phyloP scores from a whole-genome alignment of 1,140 invertebrate species.

The Asobara japonica region DNA sequence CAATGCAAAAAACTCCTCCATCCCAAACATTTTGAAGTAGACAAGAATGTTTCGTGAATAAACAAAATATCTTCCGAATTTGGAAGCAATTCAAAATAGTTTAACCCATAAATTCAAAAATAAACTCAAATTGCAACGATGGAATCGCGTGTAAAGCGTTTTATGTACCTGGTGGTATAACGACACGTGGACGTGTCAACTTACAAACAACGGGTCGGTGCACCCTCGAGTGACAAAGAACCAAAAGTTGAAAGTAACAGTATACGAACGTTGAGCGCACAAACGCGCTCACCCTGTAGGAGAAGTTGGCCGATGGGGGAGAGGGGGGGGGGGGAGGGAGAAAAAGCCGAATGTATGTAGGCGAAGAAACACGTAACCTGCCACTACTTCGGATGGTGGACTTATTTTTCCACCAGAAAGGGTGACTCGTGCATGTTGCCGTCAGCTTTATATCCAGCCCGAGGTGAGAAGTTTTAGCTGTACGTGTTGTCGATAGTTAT shows the following conservation, averaged over 20 bases:
- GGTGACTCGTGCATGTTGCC: background rate
- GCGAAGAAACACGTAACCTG: background rate
- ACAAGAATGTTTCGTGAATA: too few relatives aligned
- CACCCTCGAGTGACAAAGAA: slow-evolving; percentile 19
- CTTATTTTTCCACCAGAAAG: background rate
- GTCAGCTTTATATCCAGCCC: background rate
- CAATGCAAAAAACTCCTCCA: too few relatives aligned
- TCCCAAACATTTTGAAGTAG: too few relatives aligned
- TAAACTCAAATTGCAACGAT: background rate
- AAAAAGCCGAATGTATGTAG: background rate
- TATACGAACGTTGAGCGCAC: background rate
- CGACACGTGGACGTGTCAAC: slow-evolving; percentile 29
- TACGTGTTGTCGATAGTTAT: background rate
- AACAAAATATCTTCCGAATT: background rate
- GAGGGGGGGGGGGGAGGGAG: background rate
- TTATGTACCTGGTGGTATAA: background rate
- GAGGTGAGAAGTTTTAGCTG: slow-evolving; percentile 18
- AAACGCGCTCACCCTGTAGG: background rate
- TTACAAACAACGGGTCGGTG: slow-evolving; percentile 15
- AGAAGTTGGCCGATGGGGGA: too few relatives aligned
- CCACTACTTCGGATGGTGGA: background rate
- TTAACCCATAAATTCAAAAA: background rate
- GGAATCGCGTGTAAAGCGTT: slow-evolving; percentile 28
- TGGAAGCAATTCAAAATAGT: background rate
- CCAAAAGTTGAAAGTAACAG: slow-evolving; percentile 3